Base-by-base conservation (phyloP, 2,888 invertebrate species). In the Phlogophora meticulosa region DNA sequence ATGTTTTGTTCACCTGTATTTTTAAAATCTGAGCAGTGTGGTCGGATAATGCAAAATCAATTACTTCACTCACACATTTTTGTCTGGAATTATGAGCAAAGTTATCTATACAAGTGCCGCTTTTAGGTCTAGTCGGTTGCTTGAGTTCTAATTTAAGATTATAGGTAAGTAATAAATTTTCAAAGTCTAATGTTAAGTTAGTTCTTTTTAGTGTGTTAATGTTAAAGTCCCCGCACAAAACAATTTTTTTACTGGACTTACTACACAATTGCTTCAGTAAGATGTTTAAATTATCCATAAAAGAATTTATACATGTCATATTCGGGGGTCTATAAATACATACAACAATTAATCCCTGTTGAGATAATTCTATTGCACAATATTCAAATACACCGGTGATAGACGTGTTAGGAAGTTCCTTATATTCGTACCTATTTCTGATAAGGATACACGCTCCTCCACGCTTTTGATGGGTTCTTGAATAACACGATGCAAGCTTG, bases 271-370 rank as follows among this genome's bases (percentile, higher is more conserved):
- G n/a, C 4, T 13, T 49, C 9, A 60, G 20, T 15, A 60, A 9
- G 1, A 28, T 40, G 9, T 49, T n/a, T 10, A 58, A 15, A 7
- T 40, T 48, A 11, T 58, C 49, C 20, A 36, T 17, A 42, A 60
- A 60, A 4, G 10, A 2, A 17, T 36, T 42, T 13, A 55, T 15
- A 17, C 43, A 36, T 7, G 20, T 15, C n/a, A 10, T 42, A 13
- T 52, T 61, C 2, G 60, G 60, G 1, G 42, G 43, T 43, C 52
- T 52, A 42, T 61, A 61, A 22, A 61, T 52, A 13, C 60, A 61
- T 11, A 61, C 32, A 32, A 61, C 24, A 22, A 52, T 52, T 5
- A 60, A 7, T 34, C 51, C 32, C 4, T 52, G 52, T n/a, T 49
- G 13, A 13, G 1, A 11, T 11, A 61, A n/a, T 24, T 52, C 52